phyloP scores from a whole-genome alignment of 2,797 vertebrate species.

The Enoplosus armatus region DNA sequence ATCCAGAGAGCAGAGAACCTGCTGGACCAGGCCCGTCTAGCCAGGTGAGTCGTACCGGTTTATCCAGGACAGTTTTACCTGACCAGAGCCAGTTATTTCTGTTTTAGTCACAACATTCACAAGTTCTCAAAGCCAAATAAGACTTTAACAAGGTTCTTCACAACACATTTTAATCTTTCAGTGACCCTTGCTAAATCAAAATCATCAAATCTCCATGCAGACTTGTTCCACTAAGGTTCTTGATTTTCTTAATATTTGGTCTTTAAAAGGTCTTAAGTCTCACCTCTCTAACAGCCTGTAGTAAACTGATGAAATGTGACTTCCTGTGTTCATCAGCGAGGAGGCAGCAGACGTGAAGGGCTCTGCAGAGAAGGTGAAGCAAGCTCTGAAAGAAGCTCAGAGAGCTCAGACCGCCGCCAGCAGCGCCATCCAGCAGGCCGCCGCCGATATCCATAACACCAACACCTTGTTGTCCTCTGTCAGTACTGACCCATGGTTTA shows the following conservation, averaged over 20 bases:
- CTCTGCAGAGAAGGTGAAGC: conserved; percentile 90
- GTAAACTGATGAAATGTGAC: background rate
- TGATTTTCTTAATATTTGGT: background rate
- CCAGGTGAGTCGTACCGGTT: conserved; percentile 83
- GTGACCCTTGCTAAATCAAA: background rate
- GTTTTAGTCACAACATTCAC: too few relatives aligned
- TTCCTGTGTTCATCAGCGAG: conserved; percentile 81
- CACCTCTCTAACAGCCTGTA: background rate
- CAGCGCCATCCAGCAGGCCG: conserved; percentile 91
- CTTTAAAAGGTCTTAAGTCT: background rate
- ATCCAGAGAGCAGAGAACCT: conserved; percentile 92
- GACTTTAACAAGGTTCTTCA: background rate
- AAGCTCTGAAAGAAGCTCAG: conserved; percentile 92
- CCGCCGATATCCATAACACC: conserved; percentile 91
- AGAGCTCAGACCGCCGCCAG: conserved; percentile 91
- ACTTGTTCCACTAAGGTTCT: background rate
- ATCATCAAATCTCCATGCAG: too few relatives aligned
- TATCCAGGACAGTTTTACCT: background rate
- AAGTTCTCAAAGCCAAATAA: background rate
- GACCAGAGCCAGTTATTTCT: background rate
- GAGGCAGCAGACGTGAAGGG: conserved; percentile 90
- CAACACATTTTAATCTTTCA: background rate
- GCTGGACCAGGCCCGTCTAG: conserved; percentile 90
- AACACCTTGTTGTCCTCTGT: conserved; percentile 92
- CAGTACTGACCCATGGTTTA: conserved; percentile 57